A percentile compares a stretch with the other conserved stretches of the same genome.
phyloP scores from a whole-genome alignment of 1,140 invertebrate genomes.

The Caenorhabditis remanei region DNA sequence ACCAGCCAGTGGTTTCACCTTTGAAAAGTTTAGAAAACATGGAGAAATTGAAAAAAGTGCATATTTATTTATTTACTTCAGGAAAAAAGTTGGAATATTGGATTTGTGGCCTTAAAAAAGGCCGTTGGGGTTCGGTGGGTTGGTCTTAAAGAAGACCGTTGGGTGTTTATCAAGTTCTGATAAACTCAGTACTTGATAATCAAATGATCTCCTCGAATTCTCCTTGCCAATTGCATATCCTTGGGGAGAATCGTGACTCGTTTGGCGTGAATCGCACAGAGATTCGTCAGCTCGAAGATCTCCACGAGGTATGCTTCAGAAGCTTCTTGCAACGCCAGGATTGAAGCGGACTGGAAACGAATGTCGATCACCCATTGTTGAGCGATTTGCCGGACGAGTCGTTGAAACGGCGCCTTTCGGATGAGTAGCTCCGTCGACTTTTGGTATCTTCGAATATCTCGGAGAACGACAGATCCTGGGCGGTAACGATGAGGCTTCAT shows the following conservation, averaged over 20 bases:
- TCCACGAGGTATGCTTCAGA: background rate
- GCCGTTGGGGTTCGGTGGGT: slow-evolving; percentile 7
- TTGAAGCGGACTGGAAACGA: background rate
- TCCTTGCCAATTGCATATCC: background rate
- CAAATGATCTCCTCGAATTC: background rate
- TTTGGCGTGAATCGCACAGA: background rate
- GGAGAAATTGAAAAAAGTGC: background rate
- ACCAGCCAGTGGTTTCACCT: too few species aligned
- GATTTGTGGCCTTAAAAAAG: slow-evolving; percentile 69
- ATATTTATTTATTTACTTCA: background rate
- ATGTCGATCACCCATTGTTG: slow-evolving; percentile 83
- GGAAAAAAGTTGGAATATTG: background rate
- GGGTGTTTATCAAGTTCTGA: slow-evolving; percentile 41
- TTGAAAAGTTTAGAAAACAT: too few species aligned
- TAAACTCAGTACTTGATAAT: background rate
- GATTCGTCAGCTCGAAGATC: background rate
- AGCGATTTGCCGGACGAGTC: slow-evolving; percentile 84
- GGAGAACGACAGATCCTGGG: background rate
- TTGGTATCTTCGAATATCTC: slow-evolving; percentile 81
- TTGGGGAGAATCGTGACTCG: background rate
- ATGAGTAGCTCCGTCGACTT: slow-evolving; percentile 85
- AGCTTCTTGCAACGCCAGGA: background rate
- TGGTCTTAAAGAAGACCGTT: slow-evolving; percentile 71
- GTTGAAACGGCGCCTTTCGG: slow-evolving; percentile 79
- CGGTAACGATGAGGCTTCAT: background rate